These are phyloP conservation scores for Drosophila chauvacae DNA, from an alignment of 1,140 invertebrate genomes.

Conservation along the genomic window DNA sequence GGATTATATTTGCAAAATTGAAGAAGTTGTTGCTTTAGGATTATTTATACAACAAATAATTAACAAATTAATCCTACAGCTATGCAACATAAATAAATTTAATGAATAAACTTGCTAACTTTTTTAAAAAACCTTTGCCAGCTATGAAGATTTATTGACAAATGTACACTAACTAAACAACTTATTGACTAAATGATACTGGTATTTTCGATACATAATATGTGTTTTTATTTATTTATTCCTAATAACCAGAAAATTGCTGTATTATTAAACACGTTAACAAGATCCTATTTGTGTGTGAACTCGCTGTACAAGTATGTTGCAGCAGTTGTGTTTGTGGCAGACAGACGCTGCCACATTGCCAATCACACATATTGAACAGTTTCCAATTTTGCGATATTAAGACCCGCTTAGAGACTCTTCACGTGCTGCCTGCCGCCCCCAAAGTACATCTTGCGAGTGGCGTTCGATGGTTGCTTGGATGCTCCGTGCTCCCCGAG, in stretches of 20 bases:
- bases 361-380: conserved; percentile 49
- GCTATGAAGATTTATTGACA: too few species aligned
- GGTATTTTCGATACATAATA: too few species aligned
- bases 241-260: neutral
- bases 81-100: neutral
- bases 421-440: neutral
- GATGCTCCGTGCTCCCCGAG: conserved; percentile 3
- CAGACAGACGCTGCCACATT: conserved; percentile 26
- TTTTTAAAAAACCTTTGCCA: too few species aligned
- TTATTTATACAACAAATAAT: neutral
- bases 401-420: conserved; percentile 49
- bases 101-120: too few species aligned
- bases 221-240: too few species aligned
- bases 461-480: neutral
- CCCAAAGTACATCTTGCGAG: conserved; percentile 7
- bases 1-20: neutral
- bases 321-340: neutral
- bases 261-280: neutral
- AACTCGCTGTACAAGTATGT: neutral
- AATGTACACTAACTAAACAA: too few species aligned
- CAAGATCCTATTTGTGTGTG: neutral
- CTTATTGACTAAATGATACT: too few species aligned
- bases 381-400: conserved; percentile 47
- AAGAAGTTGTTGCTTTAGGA: neutral
- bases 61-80: neutral